Base-by-base conservation (phyloP, 2,797 vertebrate genomes). In the Danio jaintianensis region DNA sequence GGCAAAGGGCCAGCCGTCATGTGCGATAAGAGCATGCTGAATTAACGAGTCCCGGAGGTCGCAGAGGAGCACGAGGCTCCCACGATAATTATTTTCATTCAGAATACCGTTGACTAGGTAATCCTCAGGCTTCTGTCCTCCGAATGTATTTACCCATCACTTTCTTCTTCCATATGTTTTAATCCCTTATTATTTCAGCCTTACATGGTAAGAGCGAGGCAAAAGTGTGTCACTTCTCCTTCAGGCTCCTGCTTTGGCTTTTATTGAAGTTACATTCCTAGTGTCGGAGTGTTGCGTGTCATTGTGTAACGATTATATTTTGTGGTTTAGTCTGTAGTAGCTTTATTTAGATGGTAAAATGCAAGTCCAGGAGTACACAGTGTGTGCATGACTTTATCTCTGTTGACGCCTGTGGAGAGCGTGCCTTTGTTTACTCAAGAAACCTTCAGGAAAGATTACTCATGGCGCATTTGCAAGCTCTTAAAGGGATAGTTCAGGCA, bases 111-210 rank as follows among this genome's bases (percentile, higher is more conserved):
- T 71, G 76, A 71, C 70, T 64, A 74, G 79, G 48, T 83, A 83
- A 85, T 85, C 84, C 79, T 78, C 53, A 18, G 29, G 63, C 56
- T 78, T 64, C 67, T 53, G 42, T 80, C 56, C 55, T 80, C 56
- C 55, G 76, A 67, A 29, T 18, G 20, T 79, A 85, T 81, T 78
- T 82, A 85, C 83, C 85, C 81, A 59, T 72, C 48, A 36, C 83
- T 81, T 85, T 79, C 61, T 62, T 15, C 68, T 70, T 71, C 78
- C 64, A 58, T 84, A 16, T 71, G 47, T 63, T 56, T 59, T 83
- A 84, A 87, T 90, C 88, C 84, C 56, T 88, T 82, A 48, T 83
- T 85, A 82, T 83, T 10, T 9, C 72, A 67, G 45, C 45, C 79
- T 75, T 83, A 36, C 6, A 16, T 88, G 85, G 85, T 88, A 82